phyloP scores from a whole-genome alignment of 2,797 vertebrate species.

The Sylvilagus floridanus region DNA sequence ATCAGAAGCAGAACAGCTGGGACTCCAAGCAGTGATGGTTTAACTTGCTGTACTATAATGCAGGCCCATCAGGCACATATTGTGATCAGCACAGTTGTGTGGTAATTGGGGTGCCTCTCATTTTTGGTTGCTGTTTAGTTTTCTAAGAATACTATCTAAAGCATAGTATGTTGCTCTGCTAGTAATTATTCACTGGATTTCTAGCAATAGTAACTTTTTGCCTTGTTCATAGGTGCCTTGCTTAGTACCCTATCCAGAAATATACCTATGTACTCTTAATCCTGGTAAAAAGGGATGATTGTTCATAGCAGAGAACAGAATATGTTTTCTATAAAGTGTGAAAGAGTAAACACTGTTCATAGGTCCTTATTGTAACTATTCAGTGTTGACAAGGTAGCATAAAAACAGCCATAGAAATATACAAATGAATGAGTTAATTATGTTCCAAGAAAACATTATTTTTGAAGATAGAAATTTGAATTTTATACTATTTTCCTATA shows the following conservation, averaged over 20 bases:
- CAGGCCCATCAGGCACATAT: too few relatives aligned
- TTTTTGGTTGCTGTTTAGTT: background rate
- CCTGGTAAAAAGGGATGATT: background rate
- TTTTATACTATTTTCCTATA: background rate
- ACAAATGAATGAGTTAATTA: background rate
- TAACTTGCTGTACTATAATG: too few relatives aligned
- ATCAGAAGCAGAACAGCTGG: too few relatives aligned
- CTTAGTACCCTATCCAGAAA: background rate
- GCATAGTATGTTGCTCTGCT: background rate
- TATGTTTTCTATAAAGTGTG: background rate
- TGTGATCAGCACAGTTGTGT: background rate
- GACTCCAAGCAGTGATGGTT: too few relatives aligned
- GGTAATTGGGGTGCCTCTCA: background rate
- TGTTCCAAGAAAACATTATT: background rate
- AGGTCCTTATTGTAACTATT: background rate
- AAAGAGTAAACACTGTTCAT: background rate
- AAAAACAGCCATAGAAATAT: background rate
- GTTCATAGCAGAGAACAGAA: background rate
- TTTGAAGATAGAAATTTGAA: constrained; percentile 5
- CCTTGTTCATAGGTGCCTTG: background rate
- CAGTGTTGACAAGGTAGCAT: background rate
- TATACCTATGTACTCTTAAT: background rate
- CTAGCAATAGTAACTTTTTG: background rate
- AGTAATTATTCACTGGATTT: background rate
- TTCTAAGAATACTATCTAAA: constrained; percentile 18